These are phyloP conservation scores for Plestiodon gilberti DNA, from an alignment of 2,113 vertebrate species.

Conservation along the genomic window DNA sequence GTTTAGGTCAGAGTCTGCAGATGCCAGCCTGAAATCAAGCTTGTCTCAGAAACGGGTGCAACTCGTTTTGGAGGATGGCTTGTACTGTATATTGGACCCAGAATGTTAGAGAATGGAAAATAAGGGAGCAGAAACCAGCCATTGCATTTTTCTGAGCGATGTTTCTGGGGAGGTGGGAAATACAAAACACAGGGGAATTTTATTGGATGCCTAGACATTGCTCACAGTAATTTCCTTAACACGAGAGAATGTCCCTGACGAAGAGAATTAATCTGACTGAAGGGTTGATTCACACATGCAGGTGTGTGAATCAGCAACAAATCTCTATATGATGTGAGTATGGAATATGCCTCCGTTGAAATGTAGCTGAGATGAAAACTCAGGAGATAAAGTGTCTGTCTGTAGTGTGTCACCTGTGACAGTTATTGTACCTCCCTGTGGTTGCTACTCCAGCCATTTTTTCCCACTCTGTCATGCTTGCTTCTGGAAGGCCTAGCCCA, in stretches of 20 bases:
- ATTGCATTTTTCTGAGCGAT: neutral
- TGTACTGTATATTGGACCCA: neutral
- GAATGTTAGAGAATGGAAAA: neutral
- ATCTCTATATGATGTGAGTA: neutral
- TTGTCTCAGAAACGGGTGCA: neutral
- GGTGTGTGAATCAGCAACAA: neutral
- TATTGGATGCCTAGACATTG: neutral
- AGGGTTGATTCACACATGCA: neutral
- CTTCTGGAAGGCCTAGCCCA: too few relatives aligned
- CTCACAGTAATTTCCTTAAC: neutral
- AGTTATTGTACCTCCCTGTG: too few relatives aligned
- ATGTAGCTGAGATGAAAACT: neutral
- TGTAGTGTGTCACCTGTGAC: too few relatives aligned
- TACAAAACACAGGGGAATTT: neutral
- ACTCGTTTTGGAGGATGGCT: neutral
- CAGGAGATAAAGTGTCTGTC: neutral
- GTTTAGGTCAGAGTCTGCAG: constrained; percentile 17
- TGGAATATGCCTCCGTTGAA: neutral
- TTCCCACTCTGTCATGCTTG: too few relatives aligned
- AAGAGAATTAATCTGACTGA: neutral
- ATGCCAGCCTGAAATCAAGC: neutral
- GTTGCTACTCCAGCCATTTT: too few relatives aligned
- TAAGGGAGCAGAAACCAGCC: neutral
- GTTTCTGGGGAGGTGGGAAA: neutral
- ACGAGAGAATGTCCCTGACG: neutral